Percentiles rank a stretch among this genome's conserved stretches.
Conservation (phyloP, 2,113 vertebrate genomes). For the Nannospalax galili region DNA sequence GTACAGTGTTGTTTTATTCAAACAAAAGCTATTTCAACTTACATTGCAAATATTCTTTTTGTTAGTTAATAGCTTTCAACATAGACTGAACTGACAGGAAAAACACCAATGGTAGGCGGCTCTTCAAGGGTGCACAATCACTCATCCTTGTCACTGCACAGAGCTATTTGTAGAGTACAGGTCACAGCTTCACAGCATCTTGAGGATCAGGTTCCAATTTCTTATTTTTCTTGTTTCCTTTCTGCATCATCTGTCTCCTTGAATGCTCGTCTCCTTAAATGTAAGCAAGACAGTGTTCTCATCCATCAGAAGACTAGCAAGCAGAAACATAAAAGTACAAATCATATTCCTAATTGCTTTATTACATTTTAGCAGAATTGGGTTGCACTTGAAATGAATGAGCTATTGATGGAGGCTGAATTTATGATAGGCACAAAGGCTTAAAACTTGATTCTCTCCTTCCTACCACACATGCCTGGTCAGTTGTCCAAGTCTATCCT, state of each 20-base stretch:
- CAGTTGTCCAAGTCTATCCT: background rate
- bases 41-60: slow-evolving; percentile 65
- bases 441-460: background rate
- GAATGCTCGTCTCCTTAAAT: slow-evolving; percentile 80
- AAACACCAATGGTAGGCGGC: background rate
- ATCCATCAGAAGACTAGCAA: background rate
- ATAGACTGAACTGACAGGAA: background rate
- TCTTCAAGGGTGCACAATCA: background rate
- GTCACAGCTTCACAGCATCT: slow-evolving; percentile 29
- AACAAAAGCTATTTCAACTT: slow-evolving; percentile 69
- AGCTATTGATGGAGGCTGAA: background rate
- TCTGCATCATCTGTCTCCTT: slow-evolving; percentile 69
- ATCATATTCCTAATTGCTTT: background rate
- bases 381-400: background rate
- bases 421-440: background rate
- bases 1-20: slow-evolving; percentile 77
- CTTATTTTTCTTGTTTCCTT: slow-evolving; percentile 69
- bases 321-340: background rate
- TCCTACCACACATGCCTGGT: background rate
- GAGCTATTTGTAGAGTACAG: background rate
- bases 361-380: slow-evolving; percentile 28
- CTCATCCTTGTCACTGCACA: background rate
- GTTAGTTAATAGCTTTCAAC: slow-evolving; percentile 52
- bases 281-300: slow-evolving; percentile 63
- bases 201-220: slow-evolving; percentile 48